Evolutionary conservation across 1,140 invertebrate species (phyloP).

Genomic region (Drosophila arizonae): DNA sequence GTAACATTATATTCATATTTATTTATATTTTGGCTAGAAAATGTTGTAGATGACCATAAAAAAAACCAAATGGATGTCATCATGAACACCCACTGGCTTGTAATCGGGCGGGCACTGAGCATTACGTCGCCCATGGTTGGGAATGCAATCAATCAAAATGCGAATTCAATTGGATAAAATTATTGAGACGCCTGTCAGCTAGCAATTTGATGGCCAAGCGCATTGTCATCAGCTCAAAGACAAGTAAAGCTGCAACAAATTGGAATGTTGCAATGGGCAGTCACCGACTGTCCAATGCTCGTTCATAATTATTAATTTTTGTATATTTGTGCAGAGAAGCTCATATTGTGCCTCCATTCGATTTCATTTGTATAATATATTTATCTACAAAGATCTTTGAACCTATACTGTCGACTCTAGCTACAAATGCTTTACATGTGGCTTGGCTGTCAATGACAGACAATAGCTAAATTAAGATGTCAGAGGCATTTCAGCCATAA

Average conservation of each 20-base stretch:
- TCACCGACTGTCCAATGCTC: too few species aligned
- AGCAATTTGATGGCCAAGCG: slow-evolving; percentile 32
- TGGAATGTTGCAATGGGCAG: not conserved
- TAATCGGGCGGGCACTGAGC: slow-evolving; percentile 12
- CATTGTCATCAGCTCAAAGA: slow-evolving; percentile 43
- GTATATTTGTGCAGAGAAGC: too few species aligned
- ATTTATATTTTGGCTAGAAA: slow-evolving; percentile 8
- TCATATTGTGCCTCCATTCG: too few species aligned
- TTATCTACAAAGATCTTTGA: too few species aligned
- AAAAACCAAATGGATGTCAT: not conserved
- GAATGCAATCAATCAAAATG: slow-evolving; percentile 71
- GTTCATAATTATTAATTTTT: too few species aligned
- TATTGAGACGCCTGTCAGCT: slow-evolving; percentile 53
- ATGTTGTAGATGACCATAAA: slow-evolving; percentile 1
- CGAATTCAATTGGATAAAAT: slow-evolving; percentile 61
- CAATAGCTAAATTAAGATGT: slow-evolving; percentile 70
- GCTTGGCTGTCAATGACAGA: slow-evolving; percentile 20
- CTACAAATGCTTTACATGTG: too few species aligned
- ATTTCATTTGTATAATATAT: too few species aligned
- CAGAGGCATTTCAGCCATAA: slow-evolving; percentile 55
- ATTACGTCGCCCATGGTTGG: slow-evolving; percentile 13
- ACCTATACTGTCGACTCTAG: too few species aligned
- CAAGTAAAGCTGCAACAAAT: slow-evolving; percentile 5
- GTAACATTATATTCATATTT: not conserved
- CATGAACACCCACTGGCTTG: slow-evolving; percentile 20